phyloP scores from a whole-genome alignment of 2,888 invertebrate species.

The Lacanobia oleracea region DNA sequence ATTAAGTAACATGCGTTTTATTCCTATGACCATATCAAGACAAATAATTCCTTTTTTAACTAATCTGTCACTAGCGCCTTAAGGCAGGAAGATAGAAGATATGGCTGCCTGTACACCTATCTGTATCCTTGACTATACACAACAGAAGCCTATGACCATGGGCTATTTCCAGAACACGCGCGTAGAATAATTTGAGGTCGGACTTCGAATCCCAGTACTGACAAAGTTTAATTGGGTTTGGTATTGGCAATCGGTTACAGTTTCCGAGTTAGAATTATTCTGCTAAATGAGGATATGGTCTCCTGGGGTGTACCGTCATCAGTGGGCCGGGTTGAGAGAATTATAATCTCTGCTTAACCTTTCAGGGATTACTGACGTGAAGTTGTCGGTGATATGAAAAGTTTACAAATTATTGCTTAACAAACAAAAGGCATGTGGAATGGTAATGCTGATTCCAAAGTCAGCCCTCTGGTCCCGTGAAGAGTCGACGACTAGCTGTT shows the following conservation, averaged over 20 bases:
- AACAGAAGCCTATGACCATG: constrained; percentile 9
- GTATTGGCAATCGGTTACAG: constrained; percentile 56
- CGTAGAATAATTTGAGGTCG: constrained; percentile 43
- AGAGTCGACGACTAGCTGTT: no score
- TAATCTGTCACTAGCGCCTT: no score
- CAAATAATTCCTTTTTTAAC: no score
- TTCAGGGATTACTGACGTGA: not conserved
- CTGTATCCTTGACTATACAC: not conserved
- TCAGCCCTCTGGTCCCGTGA: no score
- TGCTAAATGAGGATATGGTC: constrained; percentile 45
- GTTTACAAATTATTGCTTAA: not conserved
- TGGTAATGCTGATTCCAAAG: no score
- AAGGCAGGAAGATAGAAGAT: not conserved
- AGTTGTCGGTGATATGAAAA: not conserved
- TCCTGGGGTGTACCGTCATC: constrained; percentile 41
- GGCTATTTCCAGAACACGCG: constrained; percentile 35
- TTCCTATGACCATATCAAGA: no score
- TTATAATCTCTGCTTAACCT: constrained; percentile 11
- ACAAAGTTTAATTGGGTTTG: constrained; percentile 53
- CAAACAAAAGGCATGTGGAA: not conserved
- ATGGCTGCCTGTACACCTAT: not conserved
- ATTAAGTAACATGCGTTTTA: no score
- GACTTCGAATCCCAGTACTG: constrained; percentile 49
- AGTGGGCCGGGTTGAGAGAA: not conserved
- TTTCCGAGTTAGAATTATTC: constrained; percentile 39